Evolutionary conservation across 2,797 vertebrate species (phyloP).

Genomic region (Spinus pinus): DNA sequence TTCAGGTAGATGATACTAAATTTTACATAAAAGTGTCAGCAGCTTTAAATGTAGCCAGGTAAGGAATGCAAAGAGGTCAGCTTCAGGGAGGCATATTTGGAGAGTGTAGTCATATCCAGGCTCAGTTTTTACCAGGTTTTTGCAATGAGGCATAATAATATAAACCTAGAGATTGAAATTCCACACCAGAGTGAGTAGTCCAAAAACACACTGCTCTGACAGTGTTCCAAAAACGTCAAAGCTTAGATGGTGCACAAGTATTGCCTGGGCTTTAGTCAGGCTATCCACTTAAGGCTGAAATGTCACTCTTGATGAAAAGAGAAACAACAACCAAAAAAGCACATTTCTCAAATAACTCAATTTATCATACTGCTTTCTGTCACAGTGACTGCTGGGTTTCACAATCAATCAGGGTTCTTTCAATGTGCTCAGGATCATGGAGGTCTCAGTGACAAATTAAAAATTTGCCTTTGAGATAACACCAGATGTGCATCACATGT

Average conservation of each 20-base stretch:
- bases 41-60: conserved; percentile 9
- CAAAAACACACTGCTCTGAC: not conserved
- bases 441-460: not conserved
- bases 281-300: not conserved
- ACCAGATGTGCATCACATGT: not conserved
- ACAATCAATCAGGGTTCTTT: not conserved
- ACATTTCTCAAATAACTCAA: not conserved
- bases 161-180: conserved; percentile 3
- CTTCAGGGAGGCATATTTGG: not conserved
- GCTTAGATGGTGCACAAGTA: not conserved
- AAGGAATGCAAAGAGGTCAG: not conserved
- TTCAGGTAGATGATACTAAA: not conserved
- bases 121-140: not conserved
- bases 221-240: not conserved
- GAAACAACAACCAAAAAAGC: not conserved
- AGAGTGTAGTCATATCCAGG: not conserved
- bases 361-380: not conserved
- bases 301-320: not conserved
- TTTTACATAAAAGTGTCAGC: not conserved
- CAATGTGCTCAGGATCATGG: not conserved
- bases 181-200: not conserved
- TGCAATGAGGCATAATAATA: not conserved
- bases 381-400: not conserved
- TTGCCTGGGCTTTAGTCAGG: not conserved
- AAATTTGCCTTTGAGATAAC: not conserved